These are phyloP conservation scores for Thalassoma bifasciatum DNA, from an alignment of 2,113 vertebrate species.

Conservation along the genomic window DNA sequence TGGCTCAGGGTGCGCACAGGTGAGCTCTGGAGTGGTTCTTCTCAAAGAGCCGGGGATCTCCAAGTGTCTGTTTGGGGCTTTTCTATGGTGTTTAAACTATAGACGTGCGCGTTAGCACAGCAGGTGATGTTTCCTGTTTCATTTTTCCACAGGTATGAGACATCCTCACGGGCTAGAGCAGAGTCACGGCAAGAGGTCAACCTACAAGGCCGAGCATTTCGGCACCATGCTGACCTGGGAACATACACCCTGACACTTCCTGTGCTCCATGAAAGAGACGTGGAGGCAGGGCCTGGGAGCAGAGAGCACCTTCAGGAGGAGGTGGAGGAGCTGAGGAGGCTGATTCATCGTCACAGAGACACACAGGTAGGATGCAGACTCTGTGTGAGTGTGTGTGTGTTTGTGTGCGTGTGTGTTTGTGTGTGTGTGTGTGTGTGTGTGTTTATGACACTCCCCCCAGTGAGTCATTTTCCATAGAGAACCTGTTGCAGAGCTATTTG, in stretches of 20 bases:
- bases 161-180: slow-evolving; percentile 75
- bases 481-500: too few relatives aligned
- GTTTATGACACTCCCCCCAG: too few relatives aligned
- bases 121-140: neutral
- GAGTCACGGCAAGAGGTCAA: slow-evolving; percentile 79
- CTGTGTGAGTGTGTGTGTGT: too few relatives aligned
- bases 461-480: too few relatives aligned
- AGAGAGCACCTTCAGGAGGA: slow-evolving; percentile 64
- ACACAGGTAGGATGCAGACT: slow-evolving; percentile 49
- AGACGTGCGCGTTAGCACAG: neutral
- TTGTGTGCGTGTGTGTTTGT: too few relatives aligned
- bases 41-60: neutral
- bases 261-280: slow-evolving; percentile 67
- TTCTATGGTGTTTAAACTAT: neutral
- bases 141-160: slow-evolving; percentile 68
- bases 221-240: slow-evolving; percentile 82
- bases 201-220: slow-evolving; percentile 82
- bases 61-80: neutral
- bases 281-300: slow-evolving; percentile 43
- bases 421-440: neutral
- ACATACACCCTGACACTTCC: slow-evolving; percentile 82
- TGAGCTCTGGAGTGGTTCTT: neutral
- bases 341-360: slow-evolving; percentile 42
- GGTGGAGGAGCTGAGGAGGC: slow-evolving; percentile 78
- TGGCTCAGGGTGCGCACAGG: neutral